Base-by-base conservation (phyloP, 2,797 vertebrate species). In the Clarias platycephalus region DNA sequence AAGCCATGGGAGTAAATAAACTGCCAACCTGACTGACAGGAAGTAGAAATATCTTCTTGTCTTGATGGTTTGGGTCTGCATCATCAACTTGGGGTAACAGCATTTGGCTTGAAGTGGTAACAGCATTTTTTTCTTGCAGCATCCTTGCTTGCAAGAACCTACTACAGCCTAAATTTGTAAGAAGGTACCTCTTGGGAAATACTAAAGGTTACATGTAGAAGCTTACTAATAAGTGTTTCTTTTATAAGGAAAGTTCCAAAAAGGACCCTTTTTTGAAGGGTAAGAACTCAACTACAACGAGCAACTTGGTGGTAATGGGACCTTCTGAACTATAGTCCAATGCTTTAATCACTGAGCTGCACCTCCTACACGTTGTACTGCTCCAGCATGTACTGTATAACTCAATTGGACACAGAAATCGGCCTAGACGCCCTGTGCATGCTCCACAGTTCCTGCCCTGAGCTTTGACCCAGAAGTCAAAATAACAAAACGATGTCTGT, bases 141-240 rank as follows among this genome's bases (percentile, higher is more conserved):
- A 13, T 53, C 12, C 49, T 53, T 13, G 49, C 49, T 13, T 71
- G 12, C 44, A 49, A 71, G 12, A 44, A 44, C 1, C 24, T 44
- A 44, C 24, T 44, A 71, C 22, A n/a, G 22, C 24, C 22, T 71
- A n/a, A 13, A 72, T 6, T 53, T 16, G 49, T 44, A 72, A 26
- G 12, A 53, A 15, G 49, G 40, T 49, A 12, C 24, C 24, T 49
- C 24, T 72, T 72, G 24, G 34, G 70, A 16, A 72, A 71, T 24
- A 15, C 68, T n/a, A 71, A 71, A 71, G 68, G 68, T 71, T 49
- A 44, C 44, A 16, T 72, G 40, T 72, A 26, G 13, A 72, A 72
- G 70, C 40, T 49, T 16, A 49, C 40, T 44, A 49, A 72, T 15
- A 12, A 13, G 68, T n/a, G 68, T 71, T 71, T 44, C 68, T 44